Percentiles rank a stretch among this genome's conserved stretches.
These are phyloP conservation scores for Diadumene lineata DNA, from an alignment of 92 coral and sea anemone species.

Conservation along the genomic window DNA sequence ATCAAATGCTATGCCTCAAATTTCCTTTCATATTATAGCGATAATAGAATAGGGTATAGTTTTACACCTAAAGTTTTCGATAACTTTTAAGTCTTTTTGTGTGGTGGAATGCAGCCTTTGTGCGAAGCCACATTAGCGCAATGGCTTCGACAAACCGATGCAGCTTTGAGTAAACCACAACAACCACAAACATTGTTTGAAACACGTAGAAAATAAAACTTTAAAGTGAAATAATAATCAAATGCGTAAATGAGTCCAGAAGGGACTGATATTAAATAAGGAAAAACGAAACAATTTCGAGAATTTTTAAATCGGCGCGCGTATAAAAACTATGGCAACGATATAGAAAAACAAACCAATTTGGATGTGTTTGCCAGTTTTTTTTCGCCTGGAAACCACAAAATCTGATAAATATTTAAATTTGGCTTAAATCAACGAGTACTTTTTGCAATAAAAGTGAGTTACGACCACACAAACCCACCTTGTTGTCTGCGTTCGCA, in stretches of 20 bases:
- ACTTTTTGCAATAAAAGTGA: not conserved
- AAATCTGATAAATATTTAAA: not conserved
- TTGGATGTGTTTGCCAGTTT: not conserved
- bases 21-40: too few relatives aligned
- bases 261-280: not conserved
- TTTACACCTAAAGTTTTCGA: too few relatives aligned
- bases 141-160: not conserved
- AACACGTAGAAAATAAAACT: not conserved
- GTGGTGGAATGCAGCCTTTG: too few relatives aligned
- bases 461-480: constrained; percentile 9
- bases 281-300: not conserved
- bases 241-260: not conserved
- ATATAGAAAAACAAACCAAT: not conserved
- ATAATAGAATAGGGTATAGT: too few relatives aligned
- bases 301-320: not conserved
- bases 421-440: not conserved
- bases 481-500: constrained; percentile 83
- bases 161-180: not conserved
- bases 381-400: not conserved
- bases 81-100: too few relatives aligned
- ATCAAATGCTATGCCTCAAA: too few relatives aligned
- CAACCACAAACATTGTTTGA: not conserved
- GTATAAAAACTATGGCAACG: constrained; percentile 12
- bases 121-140: not conserved
- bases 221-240: not conserved